phyloP scores from a whole-genome alignment of 2,888 invertebrate genomes.

The Imbricaverruca yamaguchii region DNA sequence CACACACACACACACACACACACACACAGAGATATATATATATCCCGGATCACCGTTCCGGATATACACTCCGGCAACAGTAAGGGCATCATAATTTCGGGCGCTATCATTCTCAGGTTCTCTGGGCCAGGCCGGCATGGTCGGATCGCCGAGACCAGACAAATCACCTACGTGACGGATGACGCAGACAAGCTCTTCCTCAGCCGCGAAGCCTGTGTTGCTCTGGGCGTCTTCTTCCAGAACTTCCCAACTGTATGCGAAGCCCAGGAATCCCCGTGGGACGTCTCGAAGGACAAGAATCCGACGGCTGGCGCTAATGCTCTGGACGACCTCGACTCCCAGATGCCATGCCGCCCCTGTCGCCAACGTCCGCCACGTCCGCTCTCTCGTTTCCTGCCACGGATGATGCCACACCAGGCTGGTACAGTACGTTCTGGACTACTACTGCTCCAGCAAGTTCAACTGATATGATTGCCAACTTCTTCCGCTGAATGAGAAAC shows the following conservation, averaged over 20 bases:
- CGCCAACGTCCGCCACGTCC: background rate
- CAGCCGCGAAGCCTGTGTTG: background rate
- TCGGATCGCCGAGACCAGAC: background rate
- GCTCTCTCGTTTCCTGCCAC: background rate
- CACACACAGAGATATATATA: too few species aligned
- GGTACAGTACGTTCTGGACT: background rate
- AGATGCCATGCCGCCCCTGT: too few species aligned
- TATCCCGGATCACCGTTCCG: too few species aligned
- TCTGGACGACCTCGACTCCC: too few species aligned
- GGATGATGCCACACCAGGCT: background rate
- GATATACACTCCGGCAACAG: too few species aligned
- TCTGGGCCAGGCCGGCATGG: background rate
- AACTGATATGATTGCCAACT: too few species aligned
- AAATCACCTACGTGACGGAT: background rate
- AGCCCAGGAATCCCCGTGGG: background rate
- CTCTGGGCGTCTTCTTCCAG: background rate
- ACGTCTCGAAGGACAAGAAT: too few species aligned
- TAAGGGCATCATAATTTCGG: background rate
- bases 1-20: too few species aligned
- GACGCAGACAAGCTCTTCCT: background rate
- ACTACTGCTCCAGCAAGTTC: too few species aligned
- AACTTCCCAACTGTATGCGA: background rate
- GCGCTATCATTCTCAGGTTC: background rate
- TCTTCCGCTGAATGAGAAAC: too few species aligned
- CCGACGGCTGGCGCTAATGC: too few species aligned